Base-by-base conservation (phyloP, 2,888 invertebrate species). In the Cephus pygmeus region DNA sequence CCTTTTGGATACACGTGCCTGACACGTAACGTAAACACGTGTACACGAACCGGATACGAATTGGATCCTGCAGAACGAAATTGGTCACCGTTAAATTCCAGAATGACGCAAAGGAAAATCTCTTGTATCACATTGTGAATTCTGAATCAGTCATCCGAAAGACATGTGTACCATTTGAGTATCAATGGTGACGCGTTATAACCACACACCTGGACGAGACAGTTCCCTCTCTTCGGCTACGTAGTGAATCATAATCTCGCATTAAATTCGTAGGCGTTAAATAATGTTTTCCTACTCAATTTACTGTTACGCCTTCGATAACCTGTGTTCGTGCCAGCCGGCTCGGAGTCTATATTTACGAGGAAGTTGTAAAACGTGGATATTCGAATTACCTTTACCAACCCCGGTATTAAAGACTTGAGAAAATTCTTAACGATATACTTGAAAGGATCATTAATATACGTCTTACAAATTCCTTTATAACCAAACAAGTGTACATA, bases 231-330 rank as follows among this genome's bases (percentile, higher is more conserved):
- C 15, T 71, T 33, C 1, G 33, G 31, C 15, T 31, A 71, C 33
- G 6, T 23, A 31, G 34, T 71, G 71, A 71, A 71, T 71, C 71
- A 71, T 71, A 71, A 33, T 31, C 31, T 33, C 71, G 71, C 15
- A 31, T 71, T 71, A 71, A 71, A 71, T 71, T 88, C 86, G 88
- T 88, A 82, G 88, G 88, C 88, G 88, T 87, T 82, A 84, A 86
- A 84, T 85, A 85, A 87, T 85, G 84, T 83, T 82, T 85, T 83
- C 85, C 83, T 83, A 80, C 82, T 82, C 85, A 82, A 86, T 88
- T 88, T 87, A 88, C 85, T 85, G 87, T 87, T 87, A 86, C 85
- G 83, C 82, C 85, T 77, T 77, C 79, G 82, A 84, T 83, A 84
- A 83, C 77, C 82, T 34, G 36, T 30, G 74, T 80, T 75, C 77